Percentiles rank a stretch among this genome's conserved stretches.
Evolutionary conservation across 2,113 vertebrate genomes (phyloP).

Genomic region (Pristiophorus japonicus): DNA sequence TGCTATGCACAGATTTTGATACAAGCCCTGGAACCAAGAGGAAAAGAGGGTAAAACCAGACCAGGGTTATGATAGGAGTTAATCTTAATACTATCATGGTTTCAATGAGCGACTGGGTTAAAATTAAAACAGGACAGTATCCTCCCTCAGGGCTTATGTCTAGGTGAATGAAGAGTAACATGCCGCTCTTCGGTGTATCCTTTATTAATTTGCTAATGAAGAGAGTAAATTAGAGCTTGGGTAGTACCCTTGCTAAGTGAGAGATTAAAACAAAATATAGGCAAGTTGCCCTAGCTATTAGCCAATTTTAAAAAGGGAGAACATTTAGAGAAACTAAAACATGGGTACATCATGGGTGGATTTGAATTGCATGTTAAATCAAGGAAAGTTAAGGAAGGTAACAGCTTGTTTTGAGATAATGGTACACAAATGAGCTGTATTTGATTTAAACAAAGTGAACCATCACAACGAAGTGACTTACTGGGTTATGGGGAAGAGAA

Average conservation of each 20-base stretch:
- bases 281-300: background rate
- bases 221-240: background rate
- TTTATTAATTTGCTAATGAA: background rate
- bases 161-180: background rate
- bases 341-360: background rate
- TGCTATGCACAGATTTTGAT: background rate
- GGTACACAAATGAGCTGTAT: background rate
- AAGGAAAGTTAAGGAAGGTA: background rate
- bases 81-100: background rate
- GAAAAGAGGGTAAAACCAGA: background rate
- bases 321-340: background rate
- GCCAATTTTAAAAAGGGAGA: background rate
- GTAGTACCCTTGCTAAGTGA: background rate
- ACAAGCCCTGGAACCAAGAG: background rate
- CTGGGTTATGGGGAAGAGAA: background rate
- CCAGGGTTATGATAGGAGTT: background rate
- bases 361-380: background rate
- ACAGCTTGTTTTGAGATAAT: background rate
- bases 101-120: background rate
- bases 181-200: background rate
- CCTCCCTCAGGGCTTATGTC: background rate
- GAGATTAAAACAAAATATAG: background rate
- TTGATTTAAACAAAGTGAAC: background rate
- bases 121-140: no score
- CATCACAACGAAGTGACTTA: background rate